Evolutionary conservation across 2,113 vertebrate genomes (phyloP), one percentile per base, ranked within the genome.

Genomic region (Protobothrops flavoviridis): DNA sequence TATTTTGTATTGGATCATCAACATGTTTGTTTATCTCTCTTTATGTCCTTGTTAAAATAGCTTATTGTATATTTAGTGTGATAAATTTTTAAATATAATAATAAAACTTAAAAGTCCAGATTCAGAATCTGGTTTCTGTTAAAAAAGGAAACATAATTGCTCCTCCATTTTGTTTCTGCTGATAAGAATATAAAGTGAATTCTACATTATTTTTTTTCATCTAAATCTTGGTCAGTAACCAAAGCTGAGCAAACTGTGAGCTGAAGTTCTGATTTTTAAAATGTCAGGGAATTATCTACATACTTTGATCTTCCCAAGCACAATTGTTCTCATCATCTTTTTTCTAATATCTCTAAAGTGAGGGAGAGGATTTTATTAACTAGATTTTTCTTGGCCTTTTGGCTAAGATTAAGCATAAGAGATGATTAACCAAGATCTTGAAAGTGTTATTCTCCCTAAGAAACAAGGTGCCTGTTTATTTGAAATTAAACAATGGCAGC

Each of bases 401-500:
- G 69, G 17, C 33, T 39, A 6, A 81, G 69, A 81, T 81, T 39
- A 39, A 33, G 64, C 33, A 13, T 74, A 74, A 20, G 33, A 61
- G 23, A 50, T n/a, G 9, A 69, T 50, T 50, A 69, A 90, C 26
- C 45, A 48, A 45, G 57, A 90, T 90, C 45, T 90, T 50, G 1
- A 90, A 50, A 69, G 6, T 48, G 26, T 88, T 90, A 45, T 23
- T 74, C 52, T 9, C 55, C 50, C n/a, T 29, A 26, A 91, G 13
- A 85, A 39, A 0, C 7, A 11, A 2, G 6, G 4, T 52, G 57
- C 8, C 17, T 53, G 13, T n/a, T 91, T 39, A 64, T 33, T 55
- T 53, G 6, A 53, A 43, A 90, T 5, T 17, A 10, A 1, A 17
- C 20, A 13, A 0, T 21, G 0, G 21, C 23, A 43, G 6, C 0